phyloP scores from a whole-genome alignment of 2,888 invertebrate species.

The Ormia ochracea region DNA sequence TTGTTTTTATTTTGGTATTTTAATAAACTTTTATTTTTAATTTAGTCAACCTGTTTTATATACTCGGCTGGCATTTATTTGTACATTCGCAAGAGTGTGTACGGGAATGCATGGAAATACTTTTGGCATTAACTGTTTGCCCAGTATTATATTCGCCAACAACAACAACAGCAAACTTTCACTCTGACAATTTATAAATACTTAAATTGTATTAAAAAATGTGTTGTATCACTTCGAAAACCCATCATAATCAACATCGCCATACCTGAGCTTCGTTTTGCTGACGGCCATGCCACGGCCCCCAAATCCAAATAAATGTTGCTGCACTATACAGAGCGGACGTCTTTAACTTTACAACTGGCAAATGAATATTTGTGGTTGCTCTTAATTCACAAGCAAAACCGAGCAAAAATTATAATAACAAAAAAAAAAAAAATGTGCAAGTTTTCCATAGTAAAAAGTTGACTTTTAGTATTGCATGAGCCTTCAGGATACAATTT shows the following conservation, averaged over 20 bases:
- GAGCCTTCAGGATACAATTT: constrained; percentile 53
- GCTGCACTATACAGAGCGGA: constrained; percentile 17
- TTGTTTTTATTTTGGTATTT: constrained; percentile 67
- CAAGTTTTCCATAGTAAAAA: constrained; percentile 56
- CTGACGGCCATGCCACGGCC: neutral
- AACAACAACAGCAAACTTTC: too few relatives aligned
- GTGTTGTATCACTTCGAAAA: constrained; percentile 41
- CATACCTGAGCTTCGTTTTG: constrained; percentile 51
- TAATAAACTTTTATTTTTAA: constrained; percentile 73
- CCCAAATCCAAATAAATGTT: neutral
- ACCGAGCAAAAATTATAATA: constrained; percentile 52
- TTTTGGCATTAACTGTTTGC: constrained; percentile 53
- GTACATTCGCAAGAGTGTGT: neutral
- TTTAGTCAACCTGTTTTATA: constrained; percentile 71
- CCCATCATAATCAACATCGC: constrained; percentile 65
- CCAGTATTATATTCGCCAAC: constrained; percentile 39
- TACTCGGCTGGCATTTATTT: constrained; percentile 56
- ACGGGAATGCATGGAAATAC: constrained; percentile 53
- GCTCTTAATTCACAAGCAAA: constrained; percentile 77
- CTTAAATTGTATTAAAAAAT: constrained; percentile 51
- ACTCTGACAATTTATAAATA: constrained; percentile 33
- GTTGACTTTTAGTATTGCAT: constrained; percentile 62
- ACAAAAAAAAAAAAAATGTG: neutral
- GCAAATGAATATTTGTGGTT: constrained; percentile 77
- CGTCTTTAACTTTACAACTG: constrained; percentile 75